Evolutionary conservation across 2,797 vertebrate genomes (phyloP).

Genomic region (Oryzias sinensis): DNA sequence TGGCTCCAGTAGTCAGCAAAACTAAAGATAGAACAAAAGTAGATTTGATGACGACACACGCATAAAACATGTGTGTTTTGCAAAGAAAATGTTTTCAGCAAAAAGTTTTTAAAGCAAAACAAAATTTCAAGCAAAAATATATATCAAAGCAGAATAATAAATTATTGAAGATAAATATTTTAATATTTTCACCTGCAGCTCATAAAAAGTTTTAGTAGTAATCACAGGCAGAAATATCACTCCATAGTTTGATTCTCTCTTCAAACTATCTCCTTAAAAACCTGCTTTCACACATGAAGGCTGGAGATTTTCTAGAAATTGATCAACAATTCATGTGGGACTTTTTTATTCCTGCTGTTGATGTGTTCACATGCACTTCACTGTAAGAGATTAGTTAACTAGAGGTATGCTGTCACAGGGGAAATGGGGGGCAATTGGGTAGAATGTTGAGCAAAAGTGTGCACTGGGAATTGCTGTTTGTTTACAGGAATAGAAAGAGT

Average conservation of each 20-base stretch:
- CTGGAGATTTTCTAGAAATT: not conserved
- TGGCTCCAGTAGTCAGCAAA: no score
- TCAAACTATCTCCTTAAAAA: slow-evolving; percentile 7
- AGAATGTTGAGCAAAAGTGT: not conserved
- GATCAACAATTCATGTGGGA: not conserved
- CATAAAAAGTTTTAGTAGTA: no score
- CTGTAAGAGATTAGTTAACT: not conserved
- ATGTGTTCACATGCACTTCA: not conserved
- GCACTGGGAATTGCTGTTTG: not conserved
- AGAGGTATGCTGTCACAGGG: not conserved
- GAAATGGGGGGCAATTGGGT: not conserved
- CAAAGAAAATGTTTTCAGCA: no score
- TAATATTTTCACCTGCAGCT: no score
- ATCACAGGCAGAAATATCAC: no score
- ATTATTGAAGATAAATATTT: no score
- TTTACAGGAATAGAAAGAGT: not conserved
- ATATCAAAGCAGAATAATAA: no score
- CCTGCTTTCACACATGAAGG: not conserved
- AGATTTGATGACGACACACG: no score
- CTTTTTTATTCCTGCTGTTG: not conserved
- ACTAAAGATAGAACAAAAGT: no score
- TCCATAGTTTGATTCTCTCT: slow-evolving; percentile 35
- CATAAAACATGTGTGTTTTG: no score
- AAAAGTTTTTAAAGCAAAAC: no score
- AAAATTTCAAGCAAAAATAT: no score